phyloP scores from a whole-genome alignment of 2,113 vertebrate genomes.

The Octodon degus region DNA sequence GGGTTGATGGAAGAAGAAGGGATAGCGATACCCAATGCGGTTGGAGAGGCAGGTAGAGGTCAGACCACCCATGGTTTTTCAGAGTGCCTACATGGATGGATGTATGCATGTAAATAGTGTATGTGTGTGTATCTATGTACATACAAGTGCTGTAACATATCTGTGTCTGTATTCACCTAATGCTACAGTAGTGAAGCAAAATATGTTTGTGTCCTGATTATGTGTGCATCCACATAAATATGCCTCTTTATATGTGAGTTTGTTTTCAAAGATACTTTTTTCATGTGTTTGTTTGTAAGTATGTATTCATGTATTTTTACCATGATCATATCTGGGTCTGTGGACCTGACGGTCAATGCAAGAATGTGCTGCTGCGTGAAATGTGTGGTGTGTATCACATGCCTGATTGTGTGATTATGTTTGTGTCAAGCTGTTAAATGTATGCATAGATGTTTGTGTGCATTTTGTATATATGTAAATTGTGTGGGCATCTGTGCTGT shows the following conservation, averaged over 20 bases:
- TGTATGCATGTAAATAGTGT: not conserved
- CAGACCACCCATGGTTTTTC: not conserved
- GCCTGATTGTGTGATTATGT: not conserved
- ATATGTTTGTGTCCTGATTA: not conserved
- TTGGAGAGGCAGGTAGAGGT: not conserved
- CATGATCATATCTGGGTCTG: not conserved
- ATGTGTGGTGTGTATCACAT: not conserved
- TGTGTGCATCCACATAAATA: not conserved
- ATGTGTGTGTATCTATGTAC: not conserved
- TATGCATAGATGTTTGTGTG: not conserved
- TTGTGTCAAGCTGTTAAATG: not conserved
- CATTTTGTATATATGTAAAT: conserved; percentile 11
- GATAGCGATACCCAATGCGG: not conserved
- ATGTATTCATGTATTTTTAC: not conserved
- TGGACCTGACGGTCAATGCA: not conserved
- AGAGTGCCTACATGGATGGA: not conserved
- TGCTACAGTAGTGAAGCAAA: not conserved
- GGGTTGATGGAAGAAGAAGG: not conserved
- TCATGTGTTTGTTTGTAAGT: not conserved
- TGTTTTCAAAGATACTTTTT: not conserved
- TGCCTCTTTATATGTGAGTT: not conserved
- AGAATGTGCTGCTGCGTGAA: not conserved
- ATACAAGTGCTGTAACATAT: not conserved
- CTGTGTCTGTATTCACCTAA: not conserved
- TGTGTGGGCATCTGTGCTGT: not conserved